These are phyloP conservation scores for Antheraea mylitta DNA, from an alignment of 1,140 invertebrate species.

Conservation along the genomic window DNA sequence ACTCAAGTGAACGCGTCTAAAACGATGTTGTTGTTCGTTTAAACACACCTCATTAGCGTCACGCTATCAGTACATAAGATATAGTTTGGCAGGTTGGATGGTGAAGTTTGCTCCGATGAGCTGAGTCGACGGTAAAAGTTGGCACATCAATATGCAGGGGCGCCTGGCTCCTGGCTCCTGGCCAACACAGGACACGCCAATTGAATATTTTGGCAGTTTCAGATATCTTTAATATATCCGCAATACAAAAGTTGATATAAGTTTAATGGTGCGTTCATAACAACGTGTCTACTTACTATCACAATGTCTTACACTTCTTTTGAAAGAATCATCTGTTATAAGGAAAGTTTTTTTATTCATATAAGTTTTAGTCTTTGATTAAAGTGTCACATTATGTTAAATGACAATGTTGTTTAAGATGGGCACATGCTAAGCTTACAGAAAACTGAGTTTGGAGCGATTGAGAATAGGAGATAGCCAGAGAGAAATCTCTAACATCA, in stretches of 20 bases:
- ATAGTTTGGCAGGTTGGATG: constrained; percentile 44
- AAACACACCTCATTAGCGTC: constrained; percentile 45
- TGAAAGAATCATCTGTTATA: neutral
- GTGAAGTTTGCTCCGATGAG: constrained; percentile 47
- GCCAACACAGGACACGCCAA: constrained; percentile 55
- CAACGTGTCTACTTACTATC: neutral
- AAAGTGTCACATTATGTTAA: too few species aligned
- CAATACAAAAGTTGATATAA: constrained; percentile 41
- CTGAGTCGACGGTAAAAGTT: constrained; percentile 53
- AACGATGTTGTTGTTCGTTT: constrained; percentile 11
- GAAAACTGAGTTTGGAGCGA: too few species aligned
- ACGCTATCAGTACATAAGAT: constrained; percentile 39
- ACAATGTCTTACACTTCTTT: neutral
- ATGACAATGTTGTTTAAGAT: too few species aligned
- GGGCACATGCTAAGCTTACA: too few species aligned
- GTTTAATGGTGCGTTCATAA: constrained; percentile 37
- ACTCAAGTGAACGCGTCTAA: too few species aligned
- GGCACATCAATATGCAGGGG: constrained; percentile 58
- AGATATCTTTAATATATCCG: constrained; percentile 30
- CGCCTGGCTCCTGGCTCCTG: constrained; percentile 45
- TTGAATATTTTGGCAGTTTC: constrained; percentile 54
- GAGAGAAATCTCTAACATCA: too few species aligned
- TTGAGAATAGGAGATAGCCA: too few species aligned
- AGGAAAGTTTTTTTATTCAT: too few species aligned
- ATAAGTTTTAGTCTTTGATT: too few species aligned